Evolutionary conservation across 2,797 vertebrate genomes (phyloP).

Genomic region (Zalophus californianus): DNA sequence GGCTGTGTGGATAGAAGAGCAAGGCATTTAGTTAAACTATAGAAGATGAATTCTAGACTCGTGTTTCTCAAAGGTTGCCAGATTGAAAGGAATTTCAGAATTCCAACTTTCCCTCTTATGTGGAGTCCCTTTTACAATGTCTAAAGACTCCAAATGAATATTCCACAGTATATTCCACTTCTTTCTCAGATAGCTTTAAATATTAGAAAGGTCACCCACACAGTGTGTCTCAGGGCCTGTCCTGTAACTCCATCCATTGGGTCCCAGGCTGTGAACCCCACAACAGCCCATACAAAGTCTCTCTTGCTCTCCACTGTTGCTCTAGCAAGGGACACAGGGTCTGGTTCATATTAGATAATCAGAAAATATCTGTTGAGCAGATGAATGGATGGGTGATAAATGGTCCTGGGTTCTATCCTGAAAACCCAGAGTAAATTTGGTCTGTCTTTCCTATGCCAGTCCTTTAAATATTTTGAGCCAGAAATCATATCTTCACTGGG

Average conservation of each 20-base stretch:
- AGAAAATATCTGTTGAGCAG: background rate
- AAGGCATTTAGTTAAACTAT: background rate
- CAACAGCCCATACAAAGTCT: background rate
- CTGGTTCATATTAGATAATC: background rate
- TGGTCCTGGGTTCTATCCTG: background rate
- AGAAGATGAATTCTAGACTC: conserved; percentile 1
- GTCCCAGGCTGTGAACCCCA: background rate
- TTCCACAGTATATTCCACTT: background rate
- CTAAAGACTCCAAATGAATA: background rate
- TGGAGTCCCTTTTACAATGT: background rate
- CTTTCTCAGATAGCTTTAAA: background rate
- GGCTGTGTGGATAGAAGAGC: background rate
- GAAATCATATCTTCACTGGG: background rate
- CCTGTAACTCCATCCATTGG: too few species aligned
- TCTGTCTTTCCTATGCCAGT: background rate
- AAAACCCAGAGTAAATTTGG: background rate
- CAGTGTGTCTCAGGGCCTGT: background rate
- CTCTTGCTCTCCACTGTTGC: background rate
- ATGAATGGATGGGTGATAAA: background rate
- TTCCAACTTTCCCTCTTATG: background rate
- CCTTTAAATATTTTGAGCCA: background rate
- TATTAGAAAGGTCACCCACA: background rate
- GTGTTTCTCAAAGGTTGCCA: background rate
- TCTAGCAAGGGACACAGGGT: background rate
- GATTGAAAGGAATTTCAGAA: background rate